Conservation (phyloP, 2,797 vertebrate genomes). For the Clarias fuscus region DNA sequence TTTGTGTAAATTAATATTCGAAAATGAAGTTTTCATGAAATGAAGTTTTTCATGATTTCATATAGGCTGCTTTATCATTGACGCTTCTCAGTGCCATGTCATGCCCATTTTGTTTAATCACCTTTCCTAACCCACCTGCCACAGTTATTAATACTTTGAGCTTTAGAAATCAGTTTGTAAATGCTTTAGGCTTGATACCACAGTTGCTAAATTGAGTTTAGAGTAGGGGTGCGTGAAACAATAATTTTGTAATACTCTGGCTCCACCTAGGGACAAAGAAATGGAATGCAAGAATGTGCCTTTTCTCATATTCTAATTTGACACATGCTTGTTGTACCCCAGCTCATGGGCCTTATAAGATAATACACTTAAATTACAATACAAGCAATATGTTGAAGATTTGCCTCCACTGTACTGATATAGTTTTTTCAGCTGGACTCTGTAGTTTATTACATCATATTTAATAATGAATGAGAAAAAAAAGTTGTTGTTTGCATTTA, state of each 20-base stretch:
- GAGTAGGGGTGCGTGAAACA: background rate
- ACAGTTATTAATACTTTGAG: background rate
- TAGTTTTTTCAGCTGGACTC: background rate
- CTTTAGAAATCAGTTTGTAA: background rate
- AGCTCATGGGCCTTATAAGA: background rate
- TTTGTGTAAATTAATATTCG: no score
- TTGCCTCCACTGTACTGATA: background rate
- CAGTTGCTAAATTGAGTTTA: no score
- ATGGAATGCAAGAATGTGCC: slow-evolving; percentile 4
- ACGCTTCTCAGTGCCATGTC: background rate
- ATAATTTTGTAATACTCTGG: slow-evolving; percentile 7
- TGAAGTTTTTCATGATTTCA: background rate
- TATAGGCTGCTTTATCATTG: background rate
- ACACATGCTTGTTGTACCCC: background rate
- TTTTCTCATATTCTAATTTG: background rate
- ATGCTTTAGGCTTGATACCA: background rate
- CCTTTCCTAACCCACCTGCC: background rate
- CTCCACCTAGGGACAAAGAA: slow-evolving; percentile 43
- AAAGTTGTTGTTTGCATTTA: background rate
- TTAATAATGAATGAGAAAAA: background rate
- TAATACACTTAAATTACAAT: background rate
- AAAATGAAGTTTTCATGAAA: background rate
- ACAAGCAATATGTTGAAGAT: background rate
- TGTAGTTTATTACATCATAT: background rate
- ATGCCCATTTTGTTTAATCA: background rate